phyloP scores from a whole-genome alignment of 2,113 vertebrate genomes.

The Perca flavescens region DNA sequence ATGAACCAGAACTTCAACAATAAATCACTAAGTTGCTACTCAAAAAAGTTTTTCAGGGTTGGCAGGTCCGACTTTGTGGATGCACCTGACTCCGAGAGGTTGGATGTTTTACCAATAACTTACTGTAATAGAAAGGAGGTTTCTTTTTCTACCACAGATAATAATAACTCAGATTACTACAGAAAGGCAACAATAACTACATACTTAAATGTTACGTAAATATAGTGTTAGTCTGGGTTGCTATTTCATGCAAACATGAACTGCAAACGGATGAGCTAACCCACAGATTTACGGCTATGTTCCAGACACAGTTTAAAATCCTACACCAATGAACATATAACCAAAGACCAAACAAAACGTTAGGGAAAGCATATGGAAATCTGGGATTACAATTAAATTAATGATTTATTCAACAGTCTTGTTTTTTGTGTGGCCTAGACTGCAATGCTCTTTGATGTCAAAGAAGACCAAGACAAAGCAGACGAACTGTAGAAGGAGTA shows the following conservation, averaged over 20 bases:
- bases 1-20: no score
- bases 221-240: not conserved
- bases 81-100: not conserved
- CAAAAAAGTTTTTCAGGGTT: no score
- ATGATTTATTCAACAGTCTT: not conserved
- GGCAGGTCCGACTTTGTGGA: not conserved
- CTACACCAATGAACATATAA: not conserved
- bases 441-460: slow-evolving; percentile 7
- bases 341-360: not conserved
- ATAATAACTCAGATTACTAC: not conserved
- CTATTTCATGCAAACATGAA: not conserved
- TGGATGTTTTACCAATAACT: not conserved
- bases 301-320: not conserved
- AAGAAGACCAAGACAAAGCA: slow-evolving; percentile 29
- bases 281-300: not conserved
- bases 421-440: not conserved
- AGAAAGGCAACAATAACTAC: not conserved
- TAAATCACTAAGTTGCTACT: no score
- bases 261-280: not conserved
- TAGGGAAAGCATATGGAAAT: not conserved
- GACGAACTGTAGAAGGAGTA: slow-evolving; percentile 26
- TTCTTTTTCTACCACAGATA: not conserved
- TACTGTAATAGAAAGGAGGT: not conserved
- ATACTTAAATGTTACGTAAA: not conserved
- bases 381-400: not conserved